Evolutionary conservation across 1,140 invertebrate species (phyloP).

Genomic region (Mercenaria mercenaria): DNA sequence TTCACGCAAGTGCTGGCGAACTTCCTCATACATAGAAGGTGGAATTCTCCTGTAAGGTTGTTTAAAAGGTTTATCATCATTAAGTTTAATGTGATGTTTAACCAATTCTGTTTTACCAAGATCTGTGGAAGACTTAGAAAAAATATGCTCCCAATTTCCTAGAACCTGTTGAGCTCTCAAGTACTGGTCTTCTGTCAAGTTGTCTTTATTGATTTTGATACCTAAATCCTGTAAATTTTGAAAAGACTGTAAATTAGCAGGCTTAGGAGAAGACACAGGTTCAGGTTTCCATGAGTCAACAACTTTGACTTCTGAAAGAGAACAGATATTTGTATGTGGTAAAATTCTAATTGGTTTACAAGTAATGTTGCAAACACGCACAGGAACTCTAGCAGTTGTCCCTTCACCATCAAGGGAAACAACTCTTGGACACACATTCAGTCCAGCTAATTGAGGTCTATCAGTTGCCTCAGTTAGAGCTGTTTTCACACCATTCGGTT

Average conservation of each 20-base stretch:
- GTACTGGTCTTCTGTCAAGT: conserved; percentile 16
- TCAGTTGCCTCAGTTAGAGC: conserved; percentile 1
- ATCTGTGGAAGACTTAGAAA: conserved; percentile 32
- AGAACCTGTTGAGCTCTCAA: conserved; percentile 28
- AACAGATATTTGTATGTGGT: conserved; percentile 26
- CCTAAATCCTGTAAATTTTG: conserved; percentile 29
- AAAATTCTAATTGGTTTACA: conserved; percentile 46
- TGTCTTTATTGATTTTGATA: conserved; percentile 41
- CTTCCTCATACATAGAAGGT: conserved; percentile 53
- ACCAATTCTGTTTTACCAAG: conserved; percentile 18
- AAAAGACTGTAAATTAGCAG: background rate
- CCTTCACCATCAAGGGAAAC: conserved; percentile 9
- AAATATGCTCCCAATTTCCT: conserved; percentile 47
- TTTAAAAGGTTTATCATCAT: too few relatives aligned
- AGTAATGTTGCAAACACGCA: conserved; percentile 62
- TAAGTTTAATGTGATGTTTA: conserved; percentile 50
- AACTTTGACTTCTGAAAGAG: conserved; percentile 30
- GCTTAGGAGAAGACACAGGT: background rate
- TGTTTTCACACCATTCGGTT: background rate
- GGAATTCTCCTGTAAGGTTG: conserved; percentile 40
- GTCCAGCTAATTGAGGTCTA: background rate
- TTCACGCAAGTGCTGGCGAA: conserved; percentile 17
- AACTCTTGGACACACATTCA: conserved; percentile 54
- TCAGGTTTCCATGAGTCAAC: conserved; percentile 6
- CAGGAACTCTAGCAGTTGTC: conserved; percentile 22